phyloP scores from a whole-genome alignment of 2,888 invertebrate genomes.

The Prosapia bicincta region DNA sequence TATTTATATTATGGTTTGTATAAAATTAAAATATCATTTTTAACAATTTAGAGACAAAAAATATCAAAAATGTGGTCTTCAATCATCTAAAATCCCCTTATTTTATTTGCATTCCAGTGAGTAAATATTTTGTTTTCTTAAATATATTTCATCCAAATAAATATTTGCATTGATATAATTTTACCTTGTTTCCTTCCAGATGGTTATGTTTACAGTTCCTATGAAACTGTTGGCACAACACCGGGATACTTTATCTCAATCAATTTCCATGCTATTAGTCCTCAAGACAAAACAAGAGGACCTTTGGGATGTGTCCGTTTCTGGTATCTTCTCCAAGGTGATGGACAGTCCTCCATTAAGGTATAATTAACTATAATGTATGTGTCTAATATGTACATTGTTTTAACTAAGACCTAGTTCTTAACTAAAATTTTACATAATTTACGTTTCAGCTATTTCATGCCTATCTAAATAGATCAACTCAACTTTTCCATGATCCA shows the following conservation, averaged over 20 bases:
- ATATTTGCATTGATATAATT: no score
- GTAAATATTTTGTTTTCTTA: no score
- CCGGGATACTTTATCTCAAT: conserved; percentile 39
- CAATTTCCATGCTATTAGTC: conserved; percentile 36
- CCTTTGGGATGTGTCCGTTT: conserved; percentile 40
- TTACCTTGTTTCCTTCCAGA: no score
- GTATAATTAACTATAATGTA: conserved; percentile 23
- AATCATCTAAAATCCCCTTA: no score
- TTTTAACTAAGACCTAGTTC: no score
- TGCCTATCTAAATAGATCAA: conserved; percentile 37
- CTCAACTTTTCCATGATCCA: conserved; percentile 37
- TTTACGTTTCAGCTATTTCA: conserved; percentile 35
- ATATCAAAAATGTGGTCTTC: no score
- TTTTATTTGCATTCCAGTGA: no score
- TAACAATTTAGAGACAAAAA: no score
- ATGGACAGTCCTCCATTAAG: conserved; percentile 32
- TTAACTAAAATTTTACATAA: neutral
- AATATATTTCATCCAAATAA: no score
- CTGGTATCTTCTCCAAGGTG: conserved; percentile 36
- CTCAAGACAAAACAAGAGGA: conserved; percentile 28
- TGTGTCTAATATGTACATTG: no score
- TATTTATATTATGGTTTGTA: no score
- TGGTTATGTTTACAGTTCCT: conserved; percentile 37
- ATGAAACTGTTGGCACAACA: conserved; percentile 33
- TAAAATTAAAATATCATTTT: no score